Percentiles rank a stretch among this genome's conserved stretches.
phyloP scores from a whole-genome alignment of 35 echinoderm and acorn worm species.

The Heliocidaris tuberculata region DNA sequence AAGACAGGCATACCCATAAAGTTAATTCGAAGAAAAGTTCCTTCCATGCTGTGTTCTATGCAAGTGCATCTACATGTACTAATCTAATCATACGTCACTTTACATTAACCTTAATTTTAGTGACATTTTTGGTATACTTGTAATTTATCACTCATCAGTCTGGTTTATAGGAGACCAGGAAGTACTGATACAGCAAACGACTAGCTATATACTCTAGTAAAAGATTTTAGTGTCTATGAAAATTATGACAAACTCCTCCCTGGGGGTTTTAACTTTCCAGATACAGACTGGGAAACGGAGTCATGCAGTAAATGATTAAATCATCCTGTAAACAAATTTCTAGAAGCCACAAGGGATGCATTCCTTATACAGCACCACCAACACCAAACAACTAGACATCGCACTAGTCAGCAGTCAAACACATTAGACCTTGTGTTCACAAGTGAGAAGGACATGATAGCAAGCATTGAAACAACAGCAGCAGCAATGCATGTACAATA shows the following conservation, averaged over 20 bases:
- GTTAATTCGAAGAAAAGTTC: too few species aligned
- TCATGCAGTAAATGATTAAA: not conserved
- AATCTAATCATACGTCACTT: too few species aligned
- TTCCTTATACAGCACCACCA: constrained; percentile 39
- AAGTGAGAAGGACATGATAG: constrained; percentile 1
- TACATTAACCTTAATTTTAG: too few species aligned
- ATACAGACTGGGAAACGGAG: constrained; percentile 8
- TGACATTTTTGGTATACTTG: too few species aligned
- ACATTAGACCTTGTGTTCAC: constrained; percentile 20
- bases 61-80: too few species aligned
- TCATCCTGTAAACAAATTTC: not conserved
- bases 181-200: too few species aligned
- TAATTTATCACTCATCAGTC: too few species aligned
- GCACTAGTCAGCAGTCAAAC: constrained; percentile 32
- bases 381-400: constrained; percentile 29
- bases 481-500: too few species aligned
- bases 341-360: constrained; percentile 20
- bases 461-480: not conserved
- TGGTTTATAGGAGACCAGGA: too few species aligned
- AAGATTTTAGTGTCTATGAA: not conserved
- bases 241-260: constrained; percentile 27
- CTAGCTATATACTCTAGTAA: not conserved
- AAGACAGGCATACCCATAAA: too few species aligned
- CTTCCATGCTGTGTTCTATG: too few species aligned
- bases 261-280: constrained; percentile 23